A percentile compares a stretch with the other conserved stretches of the same genome.
These are phyloP conservation scores for Tanytarsus gracilentus DNA, from an alignment of 2,888 invertebrate genomes.

Conservation along the genomic window DNA sequence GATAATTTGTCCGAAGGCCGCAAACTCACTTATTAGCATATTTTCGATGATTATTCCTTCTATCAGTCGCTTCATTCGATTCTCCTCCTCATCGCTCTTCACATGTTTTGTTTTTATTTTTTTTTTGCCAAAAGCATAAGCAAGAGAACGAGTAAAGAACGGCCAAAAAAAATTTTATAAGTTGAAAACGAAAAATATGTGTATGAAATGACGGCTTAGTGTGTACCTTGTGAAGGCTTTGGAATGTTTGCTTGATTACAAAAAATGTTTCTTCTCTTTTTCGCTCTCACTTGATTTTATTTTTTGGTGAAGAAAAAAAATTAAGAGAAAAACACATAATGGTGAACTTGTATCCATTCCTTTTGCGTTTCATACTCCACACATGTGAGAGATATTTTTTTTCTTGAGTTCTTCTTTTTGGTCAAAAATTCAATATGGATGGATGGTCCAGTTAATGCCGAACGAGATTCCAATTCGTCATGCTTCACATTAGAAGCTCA, in stretches of 20 bases:
- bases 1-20: slow-evolving; percentile 12
- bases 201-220: slow-evolving; percentile 10
- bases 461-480: slow-evolving; percentile 18
- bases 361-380: slow-evolving; percentile 14
- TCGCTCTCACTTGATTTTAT: neutral
- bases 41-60: slow-evolving; percentile 16
- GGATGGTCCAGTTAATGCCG: slow-evolving; percentile 1
- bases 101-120: neutral
- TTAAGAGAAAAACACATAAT: slow-evolving; percentile 6
- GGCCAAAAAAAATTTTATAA: slow-evolving; percentile 3
- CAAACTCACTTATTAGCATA: slow-evolving; percentile 22
- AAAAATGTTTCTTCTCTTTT: slow-evolving; percentile 2
- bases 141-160: neutral
- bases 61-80: neutral
- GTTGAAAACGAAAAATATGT: neutral
- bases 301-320: neutral
- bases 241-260: slow-evolving; percentile 15
- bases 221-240: neutral
- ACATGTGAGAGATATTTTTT: neutral
- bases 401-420: neutral
- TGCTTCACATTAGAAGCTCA: slow-evolving; percentile 17
- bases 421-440: slow-evolving; percentile 1
- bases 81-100: neutral
- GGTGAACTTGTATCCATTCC: slow-evolving; percentile 14
- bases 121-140: slow-evolving; percentile 17